Evolutionary conservation across 2,797 vertebrate species (phyloP), one percentile per base, ranked within the genome.

Genomic region (Rachycentron canadum): DNA sequence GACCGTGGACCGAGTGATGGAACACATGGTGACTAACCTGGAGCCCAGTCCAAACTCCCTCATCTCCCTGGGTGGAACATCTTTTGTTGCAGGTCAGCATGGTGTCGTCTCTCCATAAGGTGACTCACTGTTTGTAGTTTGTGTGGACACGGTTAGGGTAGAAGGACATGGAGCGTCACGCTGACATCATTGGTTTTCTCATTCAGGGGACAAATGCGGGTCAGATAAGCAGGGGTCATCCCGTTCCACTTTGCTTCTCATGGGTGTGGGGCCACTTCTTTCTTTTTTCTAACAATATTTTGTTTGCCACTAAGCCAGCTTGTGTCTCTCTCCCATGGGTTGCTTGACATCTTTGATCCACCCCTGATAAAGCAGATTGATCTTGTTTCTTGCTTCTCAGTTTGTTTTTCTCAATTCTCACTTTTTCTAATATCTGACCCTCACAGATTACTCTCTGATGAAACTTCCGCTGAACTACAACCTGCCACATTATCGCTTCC

Each of bases 361-460:
- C 79, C 81, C 69, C 6, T 36, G 67, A 69, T 76, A 53, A 72
- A 76, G 36, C 65, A 74, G 47, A 88, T 76, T 36, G 30, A 12
- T 41, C n/a, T 61, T 55, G 11, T 49, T 65, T 11, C 59, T 30
- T n/a, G 23, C 17, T 40, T 75, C 25, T 36, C 43, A 0, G 32
- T 57, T 47, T 69, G 57, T 58, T 75, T 77, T 77, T 78, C 17
- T 59, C 38, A 69, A 2, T 49, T 64, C 50, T 80, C 12, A n/a
- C 63, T 63, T 72, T 87, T 56, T 74, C 10, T 73, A 55, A 78
- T 78, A 75, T 87, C 56, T 87, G 62, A 81, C 70, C 73, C 45
- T 78, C 8, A 65, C 93, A 99, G 98, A 99, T 91, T 99, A 97
- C 72, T 93, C 95, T 0, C 88, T 99, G 94, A 93, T 95, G 91